Evolutionary conservation across 2,888 invertebrate species (phyloP).

Genomic region (Sycophila texana): DNA sequence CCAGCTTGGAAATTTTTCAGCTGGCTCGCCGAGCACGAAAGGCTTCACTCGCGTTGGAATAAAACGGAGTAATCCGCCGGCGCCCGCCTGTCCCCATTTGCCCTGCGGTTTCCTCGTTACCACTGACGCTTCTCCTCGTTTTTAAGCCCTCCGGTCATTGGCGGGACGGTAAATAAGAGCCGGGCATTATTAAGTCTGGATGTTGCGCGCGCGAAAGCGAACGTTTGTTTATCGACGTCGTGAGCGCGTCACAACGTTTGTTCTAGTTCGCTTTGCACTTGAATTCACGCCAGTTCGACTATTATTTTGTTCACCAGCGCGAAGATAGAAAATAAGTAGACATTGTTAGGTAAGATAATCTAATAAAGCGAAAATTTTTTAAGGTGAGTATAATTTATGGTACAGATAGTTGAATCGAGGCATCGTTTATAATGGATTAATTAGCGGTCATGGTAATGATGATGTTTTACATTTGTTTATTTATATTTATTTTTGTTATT

Average conservation of each 20-base stretch:
- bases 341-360: no score
- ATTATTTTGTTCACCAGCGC: no score
- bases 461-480: no score
- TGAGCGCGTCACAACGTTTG: not conserved
- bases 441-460: no score
- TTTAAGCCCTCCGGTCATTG: conserved; percentile 1
- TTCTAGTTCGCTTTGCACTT: no score
- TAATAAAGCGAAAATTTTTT: no score
- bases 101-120: conserved; percentile 27
- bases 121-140: conserved; percentile 2
- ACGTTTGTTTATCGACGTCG: not conserved
- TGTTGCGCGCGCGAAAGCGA: not conserved
- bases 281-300: no score
- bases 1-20: not conserved
- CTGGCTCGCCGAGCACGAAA: not conserved
- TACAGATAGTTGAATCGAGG: no score
- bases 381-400: no score
- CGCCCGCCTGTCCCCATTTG: conserved; percentile 25
- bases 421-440: no score
- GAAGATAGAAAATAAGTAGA: no score
- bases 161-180: conserved; percentile 17
- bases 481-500: no score
- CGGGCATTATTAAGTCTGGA: conserved; percentile 13
- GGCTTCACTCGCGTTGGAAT: conserved; percentile 14
- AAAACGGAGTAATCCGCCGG: conserved; percentile 35